Evolutionary conservation across 2,113 vertebrate species (phyloP).

Genomic region (Cephalopterus ornatus): DNA sequence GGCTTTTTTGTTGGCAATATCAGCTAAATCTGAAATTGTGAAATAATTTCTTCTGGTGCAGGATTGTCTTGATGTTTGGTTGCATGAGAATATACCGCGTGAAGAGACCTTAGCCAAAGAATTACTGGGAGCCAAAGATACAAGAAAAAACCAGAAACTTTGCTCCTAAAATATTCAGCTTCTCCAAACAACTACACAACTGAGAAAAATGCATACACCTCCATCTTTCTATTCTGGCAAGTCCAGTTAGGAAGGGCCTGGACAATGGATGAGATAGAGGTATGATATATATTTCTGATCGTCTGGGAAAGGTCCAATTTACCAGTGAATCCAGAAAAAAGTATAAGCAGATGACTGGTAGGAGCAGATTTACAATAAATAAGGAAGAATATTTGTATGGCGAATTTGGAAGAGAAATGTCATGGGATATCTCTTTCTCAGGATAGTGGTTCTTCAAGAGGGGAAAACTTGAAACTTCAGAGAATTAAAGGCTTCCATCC

Average conservation of each 20-base stretch:
- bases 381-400: neutral
- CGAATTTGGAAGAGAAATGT: neutral
- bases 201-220: neutral
- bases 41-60: neutral
- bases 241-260: neutral
- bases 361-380: neutral
- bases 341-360: neutral
- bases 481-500: neutral
- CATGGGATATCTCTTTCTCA: neutral
- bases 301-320: neutral
- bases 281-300: neutral
- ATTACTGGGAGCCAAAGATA: neutral
- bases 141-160: neutral
- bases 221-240: neutral
- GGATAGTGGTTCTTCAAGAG: neutral
- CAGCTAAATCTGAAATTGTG: neutral
- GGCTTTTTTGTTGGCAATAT: neutral
- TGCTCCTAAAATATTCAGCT: neutral
- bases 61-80: neutral
- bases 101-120: neutral
- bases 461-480: neutral
- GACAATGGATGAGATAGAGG: neutral
- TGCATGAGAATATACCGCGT: neutral
- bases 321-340: neutral
- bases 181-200: neutral